A percentile compares a stretch with the other conserved stretches of the same genome.
These are phyloP conservation scores for Enteromius unitaeniatus DNA, from an alignment of 2,797 vertebrate species.

Conservation along the genomic window DNA sequence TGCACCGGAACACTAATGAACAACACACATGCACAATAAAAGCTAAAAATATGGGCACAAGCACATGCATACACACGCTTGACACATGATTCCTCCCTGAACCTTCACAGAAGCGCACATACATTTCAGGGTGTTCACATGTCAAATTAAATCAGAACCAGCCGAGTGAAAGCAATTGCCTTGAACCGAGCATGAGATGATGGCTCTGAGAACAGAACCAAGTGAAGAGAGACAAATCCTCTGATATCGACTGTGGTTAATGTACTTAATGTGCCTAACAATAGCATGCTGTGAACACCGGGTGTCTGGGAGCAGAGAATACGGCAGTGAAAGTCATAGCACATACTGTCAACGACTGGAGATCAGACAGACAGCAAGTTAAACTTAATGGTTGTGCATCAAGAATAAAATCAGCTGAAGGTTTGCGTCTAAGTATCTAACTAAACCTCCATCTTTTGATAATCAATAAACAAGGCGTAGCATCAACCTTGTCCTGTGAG, in stretches of 20 bases:
- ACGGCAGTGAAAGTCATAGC: neutral
- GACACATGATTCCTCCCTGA: neutral
- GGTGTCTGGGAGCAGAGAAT: conserved; percentile 35
- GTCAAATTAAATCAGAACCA: conserved; percentile 57
- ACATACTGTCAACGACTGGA: neutral
- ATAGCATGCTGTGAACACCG: conserved; percentile 48
- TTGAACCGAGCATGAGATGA: conserved; percentile 35
- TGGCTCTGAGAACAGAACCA: conserved; percentile 41
- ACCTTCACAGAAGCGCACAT: neutral
- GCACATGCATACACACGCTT: conserved; percentile 25
- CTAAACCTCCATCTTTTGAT: conserved; percentile 4
- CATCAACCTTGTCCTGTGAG: conserved; percentile 1
- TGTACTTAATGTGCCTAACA: conserved; percentile 58
- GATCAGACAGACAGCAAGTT: conserved; percentile 1
- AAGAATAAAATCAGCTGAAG: neutral
- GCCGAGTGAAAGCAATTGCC: conserved; percentile 38
- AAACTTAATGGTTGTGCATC: neutral
- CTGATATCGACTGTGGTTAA: conserved; percentile 55
- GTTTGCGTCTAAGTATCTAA: neutral
- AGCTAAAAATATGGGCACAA: conserved; percentile 33
- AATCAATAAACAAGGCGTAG: conserved; percentile 17
- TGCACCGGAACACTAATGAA: neutral
- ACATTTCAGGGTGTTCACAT: conserved; percentile 13
- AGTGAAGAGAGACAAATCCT: conserved; percentile 53
- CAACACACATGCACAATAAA: conserved; percentile 16